A percentile compares a stretch with the other conserved stretches of the same genome.
phyloP scores from a whole-genome alignment of 2,113 vertebrate species.

The Sakesphorus luctuosus region DNA sequence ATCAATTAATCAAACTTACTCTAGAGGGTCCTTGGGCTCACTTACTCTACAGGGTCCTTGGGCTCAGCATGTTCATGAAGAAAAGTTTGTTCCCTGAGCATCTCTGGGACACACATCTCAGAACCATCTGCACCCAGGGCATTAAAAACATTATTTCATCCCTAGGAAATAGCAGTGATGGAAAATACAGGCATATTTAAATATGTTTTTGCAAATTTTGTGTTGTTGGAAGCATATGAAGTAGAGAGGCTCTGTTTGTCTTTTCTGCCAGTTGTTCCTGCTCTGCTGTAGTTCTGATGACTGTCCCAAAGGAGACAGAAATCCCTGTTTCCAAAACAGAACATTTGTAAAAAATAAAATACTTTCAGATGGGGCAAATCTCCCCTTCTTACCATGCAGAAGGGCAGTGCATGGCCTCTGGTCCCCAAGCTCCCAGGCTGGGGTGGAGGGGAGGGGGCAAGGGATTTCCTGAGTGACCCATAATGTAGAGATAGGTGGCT shows the following conservation, averaged over 20 bases:
- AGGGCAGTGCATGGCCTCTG: neutral
- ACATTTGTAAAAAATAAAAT: neutral
- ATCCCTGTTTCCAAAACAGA: neutral
- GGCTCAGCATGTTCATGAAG: neutral
- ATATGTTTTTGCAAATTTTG: neutral
- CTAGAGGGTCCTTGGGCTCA: neutral
- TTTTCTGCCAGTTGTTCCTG: neutral
- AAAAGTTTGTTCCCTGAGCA: neutral
- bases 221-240: neutral
- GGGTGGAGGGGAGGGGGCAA: rapidly evolving
- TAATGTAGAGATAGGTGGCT: neutral
- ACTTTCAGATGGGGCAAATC: neutral
- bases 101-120: neutral
- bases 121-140: neutral
- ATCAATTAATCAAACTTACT: neutral
- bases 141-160: neutral
- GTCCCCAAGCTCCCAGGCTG: neutral
- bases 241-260: neutral
- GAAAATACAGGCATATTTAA: neutral
- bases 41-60: neutral
- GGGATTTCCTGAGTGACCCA: neutral
- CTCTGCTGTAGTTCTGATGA: neutral
- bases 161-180: neutral
- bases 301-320: neutral
- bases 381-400: neutral